Conservation (phyloP, 2,113 vertebrate genomes). For the Cichladusa arquata region DNA sequence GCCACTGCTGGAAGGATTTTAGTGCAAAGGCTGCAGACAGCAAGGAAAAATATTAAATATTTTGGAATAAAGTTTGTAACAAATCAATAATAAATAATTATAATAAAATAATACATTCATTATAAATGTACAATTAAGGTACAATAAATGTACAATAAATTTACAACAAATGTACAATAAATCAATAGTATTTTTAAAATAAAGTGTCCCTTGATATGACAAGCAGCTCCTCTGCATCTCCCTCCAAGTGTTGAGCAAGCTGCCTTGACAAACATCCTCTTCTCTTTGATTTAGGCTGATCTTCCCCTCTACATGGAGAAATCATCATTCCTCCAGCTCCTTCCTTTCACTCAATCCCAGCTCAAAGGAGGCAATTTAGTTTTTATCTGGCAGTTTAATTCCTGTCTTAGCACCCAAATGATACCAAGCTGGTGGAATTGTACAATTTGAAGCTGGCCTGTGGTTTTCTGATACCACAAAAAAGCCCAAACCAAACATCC, state of each 20-base stretch:
- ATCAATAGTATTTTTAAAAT: not conserved
- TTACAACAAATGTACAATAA: not conserved
- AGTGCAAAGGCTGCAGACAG: not conserved
- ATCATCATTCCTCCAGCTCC: not conserved
- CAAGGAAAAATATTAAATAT: not conserved
- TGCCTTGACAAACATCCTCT: not conserved
- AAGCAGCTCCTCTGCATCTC: not conserved
- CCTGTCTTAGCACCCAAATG: not conserved
- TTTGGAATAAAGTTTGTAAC: not conserved
- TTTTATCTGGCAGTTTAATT: not conserved
- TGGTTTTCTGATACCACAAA: not conserved
- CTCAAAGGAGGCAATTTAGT: not conserved
- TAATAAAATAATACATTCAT: not conserved
- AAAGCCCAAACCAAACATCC: not conserved
- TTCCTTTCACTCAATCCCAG: not conserved
- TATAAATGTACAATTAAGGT: not conserved
- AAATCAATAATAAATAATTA: too few species aligned
- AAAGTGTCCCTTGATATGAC: not conserved
- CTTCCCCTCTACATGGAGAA: not conserved
- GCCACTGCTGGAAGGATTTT: not conserved
- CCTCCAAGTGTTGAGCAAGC: not conserved
- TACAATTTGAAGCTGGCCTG: not conserved
- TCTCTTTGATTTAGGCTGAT: not conserved
- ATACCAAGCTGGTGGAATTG: not conserved
- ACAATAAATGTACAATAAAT: too few species aligned